phyloP scores from a whole-genome alignment of 2,797 vertebrate genomes.

The Nasua narica region DNA sequence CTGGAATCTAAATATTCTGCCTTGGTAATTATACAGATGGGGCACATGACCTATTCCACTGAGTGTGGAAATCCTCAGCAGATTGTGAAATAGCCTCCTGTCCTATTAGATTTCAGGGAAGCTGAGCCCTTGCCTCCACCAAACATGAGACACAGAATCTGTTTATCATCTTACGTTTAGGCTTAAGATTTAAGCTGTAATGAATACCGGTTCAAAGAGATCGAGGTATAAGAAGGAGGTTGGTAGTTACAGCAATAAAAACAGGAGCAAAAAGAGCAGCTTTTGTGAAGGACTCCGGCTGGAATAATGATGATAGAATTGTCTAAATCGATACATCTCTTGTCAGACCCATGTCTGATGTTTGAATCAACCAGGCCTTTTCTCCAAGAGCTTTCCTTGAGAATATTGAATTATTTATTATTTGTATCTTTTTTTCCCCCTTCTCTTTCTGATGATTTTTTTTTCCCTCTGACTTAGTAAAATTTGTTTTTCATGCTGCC shows the following conservation, averaged over 20 bases:
- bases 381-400: constrained; percentile 86
- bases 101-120: constrained; percentile 48
- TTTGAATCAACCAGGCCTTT: constrained; percentile 89
- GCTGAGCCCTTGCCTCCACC: not conserved
- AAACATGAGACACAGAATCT: constrained; percentile 59
- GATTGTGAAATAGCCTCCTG: constrained; percentile 63
- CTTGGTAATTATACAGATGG: constrained; percentile 78
- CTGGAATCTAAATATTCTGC: constrained; percentile 59
- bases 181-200: constrained; percentile 82
- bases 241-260: constrained; percentile 84
- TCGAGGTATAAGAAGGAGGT: constrained; percentile 77
- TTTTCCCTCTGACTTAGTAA: constrained; percentile 82
- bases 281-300: constrained; percentile 84
- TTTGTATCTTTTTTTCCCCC: constrained; percentile 83
- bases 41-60: constrained; percentile 69
- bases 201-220: constrained; percentile 81
- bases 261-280: constrained; percentile 83
- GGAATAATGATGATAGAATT: constrained; percentile 90
- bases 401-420: constrained; percentile 92
- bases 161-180: constrained; percentile 71
- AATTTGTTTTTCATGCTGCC: constrained; percentile 87
- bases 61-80: constrained; percentile 44
- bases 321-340: constrained; percentile 89
- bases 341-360: constrained; percentile 88
- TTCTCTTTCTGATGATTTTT: constrained; percentile 84